Evolutionary conservation across 2,888 invertebrate species (phyloP).

Genomic region (Myopa testacea): DNA sequence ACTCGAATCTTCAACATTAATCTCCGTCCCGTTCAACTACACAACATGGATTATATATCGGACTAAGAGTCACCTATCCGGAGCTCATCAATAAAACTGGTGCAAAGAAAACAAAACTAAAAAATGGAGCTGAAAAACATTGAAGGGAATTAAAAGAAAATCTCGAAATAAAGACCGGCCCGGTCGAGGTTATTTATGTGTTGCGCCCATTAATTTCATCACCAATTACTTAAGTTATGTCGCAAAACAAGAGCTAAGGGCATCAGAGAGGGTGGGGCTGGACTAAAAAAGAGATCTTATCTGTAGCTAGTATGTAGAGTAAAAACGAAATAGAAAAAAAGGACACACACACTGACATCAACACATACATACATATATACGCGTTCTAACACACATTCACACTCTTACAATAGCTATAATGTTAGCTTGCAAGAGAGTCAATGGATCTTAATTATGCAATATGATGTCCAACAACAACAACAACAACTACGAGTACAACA

Average conservation of each 20-base stretch:
- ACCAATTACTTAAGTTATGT: conserved; percentile 52
- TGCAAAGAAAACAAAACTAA: not conserved
- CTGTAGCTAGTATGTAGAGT: conserved; percentile 2
- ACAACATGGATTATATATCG: not conserved
- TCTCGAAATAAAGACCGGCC: not conserved
- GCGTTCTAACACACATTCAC: not conserved
- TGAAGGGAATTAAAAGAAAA: not conserved
- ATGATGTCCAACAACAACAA: conserved; percentile 28
- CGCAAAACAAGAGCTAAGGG: conserved; percentile 18
- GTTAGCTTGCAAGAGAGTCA: conserved; percentile 33
- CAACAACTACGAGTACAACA: conserved; percentile 29
- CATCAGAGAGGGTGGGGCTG: conserved; percentile 19
- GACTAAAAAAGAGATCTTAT: conserved; percentile 29
- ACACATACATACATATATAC: not conserved
- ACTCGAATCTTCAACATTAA: not conserved
- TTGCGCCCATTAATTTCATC: conserved; percentile 58
- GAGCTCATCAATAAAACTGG: not conserved
- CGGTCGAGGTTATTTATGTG: conserved; percentile 53
- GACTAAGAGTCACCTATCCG: not conserved
- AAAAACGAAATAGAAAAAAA: not conserved
- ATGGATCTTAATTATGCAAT: conserved; percentile 57
- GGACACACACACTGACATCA: not conserved
- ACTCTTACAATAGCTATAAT: not conserved
- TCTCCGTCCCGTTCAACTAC: not conserved
- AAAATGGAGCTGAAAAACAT: not conserved